phyloP scores from a whole-genome alignment of 2,113 vertebrate species.

The Lophius piscatorius region DNA sequence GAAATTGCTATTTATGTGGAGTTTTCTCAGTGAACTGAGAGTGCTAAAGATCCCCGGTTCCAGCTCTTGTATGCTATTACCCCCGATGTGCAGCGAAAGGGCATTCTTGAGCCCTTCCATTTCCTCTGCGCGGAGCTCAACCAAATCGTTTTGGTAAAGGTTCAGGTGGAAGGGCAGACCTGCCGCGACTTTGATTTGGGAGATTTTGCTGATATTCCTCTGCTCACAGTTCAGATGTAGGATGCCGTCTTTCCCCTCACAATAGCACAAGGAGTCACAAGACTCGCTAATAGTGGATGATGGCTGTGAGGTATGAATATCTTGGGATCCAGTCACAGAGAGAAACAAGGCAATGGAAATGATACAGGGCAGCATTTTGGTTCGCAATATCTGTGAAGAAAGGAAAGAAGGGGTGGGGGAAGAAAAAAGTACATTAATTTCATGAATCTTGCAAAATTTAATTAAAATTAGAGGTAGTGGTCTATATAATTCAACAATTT shows the following conservation, averaged over 20 bases:
- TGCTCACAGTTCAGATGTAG: conserved; percentile 92
- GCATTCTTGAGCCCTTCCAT: conserved; percentile 89
- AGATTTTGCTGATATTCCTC: conserved; percentile 88
- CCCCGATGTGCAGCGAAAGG: conserved; percentile 92
- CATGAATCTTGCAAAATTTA: no score
- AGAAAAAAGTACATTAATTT: background rate
- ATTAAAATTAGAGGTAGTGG: no score
- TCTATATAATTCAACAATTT: no score
- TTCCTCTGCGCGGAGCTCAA: conserved; percentile 84
- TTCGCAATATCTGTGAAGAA: conserved; percentile 65
- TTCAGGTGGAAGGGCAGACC: conserved; percentile 91
- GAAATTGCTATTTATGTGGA: conserved; percentile 98
- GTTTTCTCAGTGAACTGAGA: conserved; percentile 90
- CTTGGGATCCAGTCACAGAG: conserved; percentile 74
- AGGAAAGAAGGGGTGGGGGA: conserved; percentile 7
- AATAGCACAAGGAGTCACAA: conserved; percentile 89
- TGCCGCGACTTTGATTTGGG: conserved; percentile 89
- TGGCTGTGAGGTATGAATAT: conserved; percentile 77
- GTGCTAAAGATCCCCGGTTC: conserved; percentile 92
- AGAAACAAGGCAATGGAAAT: conserved; percentile 82
- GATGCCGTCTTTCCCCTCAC: conserved; percentile 90
- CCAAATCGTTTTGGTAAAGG: conserved; percentile 93
- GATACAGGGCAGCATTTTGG: conserved; percentile 88
- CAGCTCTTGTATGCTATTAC: conserved; percentile 95
- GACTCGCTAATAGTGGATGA: conserved; percentile 79